A percentile compares a stretch with the other conserved stretches of the same genome.
Conservation (phyloP, 2,113 vertebrate species). For the Callocephalon fimbriatum region DNA sequence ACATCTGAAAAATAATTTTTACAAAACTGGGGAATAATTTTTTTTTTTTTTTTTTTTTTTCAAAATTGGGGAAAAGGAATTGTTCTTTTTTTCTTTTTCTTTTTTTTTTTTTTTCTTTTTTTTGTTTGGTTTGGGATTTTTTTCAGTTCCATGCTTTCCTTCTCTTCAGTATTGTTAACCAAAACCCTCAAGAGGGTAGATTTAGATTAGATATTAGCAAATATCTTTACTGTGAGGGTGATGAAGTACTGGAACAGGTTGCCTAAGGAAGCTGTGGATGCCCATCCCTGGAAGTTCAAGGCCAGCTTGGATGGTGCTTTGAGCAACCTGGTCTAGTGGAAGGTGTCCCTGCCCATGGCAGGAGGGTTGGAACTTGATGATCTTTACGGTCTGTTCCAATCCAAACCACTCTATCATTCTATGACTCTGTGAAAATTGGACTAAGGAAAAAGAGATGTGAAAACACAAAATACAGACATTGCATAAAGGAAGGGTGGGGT, state of each 20-base stretch:
- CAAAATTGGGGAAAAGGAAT: no score
- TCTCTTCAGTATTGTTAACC: not conserved
- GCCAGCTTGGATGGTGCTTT: not conserved
- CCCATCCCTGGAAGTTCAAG: not conserved
- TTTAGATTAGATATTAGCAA: not conserved
- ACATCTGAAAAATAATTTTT: not conserved
- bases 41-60: not conserved
- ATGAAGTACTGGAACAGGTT: not conserved
- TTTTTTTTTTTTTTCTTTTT: not conserved
- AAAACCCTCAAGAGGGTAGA: not conserved
- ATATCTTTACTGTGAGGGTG: not conserved
- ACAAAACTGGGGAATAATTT: not conserved
- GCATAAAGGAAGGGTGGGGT: not conserved
- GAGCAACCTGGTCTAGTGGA: not conserved
- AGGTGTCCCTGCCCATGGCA: not conserved
- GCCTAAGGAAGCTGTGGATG: not conserved
- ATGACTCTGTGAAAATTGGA: not conserved
- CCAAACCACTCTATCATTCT: not conserved
- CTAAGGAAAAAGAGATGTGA: not conserved
- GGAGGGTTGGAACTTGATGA: not conserved
- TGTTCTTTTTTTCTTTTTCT: not conserved
- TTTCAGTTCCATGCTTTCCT: not conserved
- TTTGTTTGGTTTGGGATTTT: not conserved
- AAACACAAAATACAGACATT: not conserved
- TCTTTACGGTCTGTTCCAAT: not conserved